Evolutionary conservation across 2,113 vertebrate genomes (phyloP).

Genomic region (Anser brachyrhynchus): DNA sequence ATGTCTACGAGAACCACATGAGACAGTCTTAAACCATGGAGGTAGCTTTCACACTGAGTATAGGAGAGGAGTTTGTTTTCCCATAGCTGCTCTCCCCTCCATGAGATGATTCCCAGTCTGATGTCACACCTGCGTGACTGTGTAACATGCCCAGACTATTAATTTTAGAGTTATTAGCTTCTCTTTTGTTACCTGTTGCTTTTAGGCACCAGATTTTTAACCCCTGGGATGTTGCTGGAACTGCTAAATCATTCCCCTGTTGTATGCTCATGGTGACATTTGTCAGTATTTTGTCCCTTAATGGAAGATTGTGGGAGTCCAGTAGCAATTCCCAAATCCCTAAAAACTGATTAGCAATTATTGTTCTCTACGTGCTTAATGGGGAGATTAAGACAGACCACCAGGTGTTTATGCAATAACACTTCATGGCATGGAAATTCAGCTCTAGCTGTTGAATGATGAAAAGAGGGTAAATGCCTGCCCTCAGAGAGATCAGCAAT

Average conservation of each 20-base stretch:
- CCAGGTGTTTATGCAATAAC: constrained; percentile 32
- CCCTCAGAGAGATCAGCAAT: background rate
- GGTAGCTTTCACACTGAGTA: background rate
- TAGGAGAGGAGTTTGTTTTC: background rate
- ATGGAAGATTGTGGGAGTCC: background rate
- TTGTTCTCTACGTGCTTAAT: constrained; percentile 28
- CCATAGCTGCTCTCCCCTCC: background rate
- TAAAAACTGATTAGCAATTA: constrained; percentile 30
- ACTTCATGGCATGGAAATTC: background rate
- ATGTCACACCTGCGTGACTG: background rate
- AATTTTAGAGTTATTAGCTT: background rate
- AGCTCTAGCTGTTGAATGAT: background rate
- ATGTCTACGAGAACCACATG: background rate
- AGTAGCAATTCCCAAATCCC: constrained; percentile 4
- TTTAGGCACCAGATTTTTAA: background rate
- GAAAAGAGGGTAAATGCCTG: background rate
- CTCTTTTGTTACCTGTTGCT: background rate
- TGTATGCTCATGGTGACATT: background rate
- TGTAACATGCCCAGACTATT: background rate
- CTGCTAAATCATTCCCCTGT: background rate
- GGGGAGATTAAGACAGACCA: constrained; percentile 17
- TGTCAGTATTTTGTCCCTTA: background rate
- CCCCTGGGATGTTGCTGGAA: background rate
- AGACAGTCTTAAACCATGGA: background rate
- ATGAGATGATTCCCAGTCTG: background rate